Percentiles rank a stretch among this genome's conserved stretches.
These are phyloP conservation scores for Genyomyrus donnyi DNA, from an alignment of 2,113 vertebrate genomes.

Conservation along the genomic window DNA sequence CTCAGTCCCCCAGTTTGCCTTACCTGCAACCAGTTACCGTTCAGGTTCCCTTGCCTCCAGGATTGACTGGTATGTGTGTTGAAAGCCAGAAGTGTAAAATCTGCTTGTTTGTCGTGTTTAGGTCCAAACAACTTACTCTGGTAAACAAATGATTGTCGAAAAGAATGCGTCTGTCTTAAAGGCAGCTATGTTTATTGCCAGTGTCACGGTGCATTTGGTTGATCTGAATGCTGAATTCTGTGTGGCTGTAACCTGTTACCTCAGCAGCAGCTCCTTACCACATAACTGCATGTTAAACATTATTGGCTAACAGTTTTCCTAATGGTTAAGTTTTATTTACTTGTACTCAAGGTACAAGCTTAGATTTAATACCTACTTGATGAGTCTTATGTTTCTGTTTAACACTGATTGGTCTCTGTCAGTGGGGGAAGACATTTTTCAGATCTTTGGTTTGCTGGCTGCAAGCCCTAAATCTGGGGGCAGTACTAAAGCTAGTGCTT, in stretches of 20 bases:
- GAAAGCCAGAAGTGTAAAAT: background rate
- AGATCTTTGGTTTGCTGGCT: background rate
- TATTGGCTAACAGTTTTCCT: background rate
- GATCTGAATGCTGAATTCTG: background rate
- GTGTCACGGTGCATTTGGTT: background rate
- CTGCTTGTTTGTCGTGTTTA: background rate
- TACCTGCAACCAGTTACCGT: constrained; percentile 83
- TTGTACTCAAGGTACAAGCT: background rate
- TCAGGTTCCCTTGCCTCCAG: constrained; percentile 80
- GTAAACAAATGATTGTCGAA: background rate
- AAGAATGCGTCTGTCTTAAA: background rate
- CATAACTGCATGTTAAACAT: background rate
- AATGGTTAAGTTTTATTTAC: background rate
- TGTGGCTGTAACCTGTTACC: background rate
- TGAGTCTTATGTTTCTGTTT: background rate
- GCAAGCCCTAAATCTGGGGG: background rate
- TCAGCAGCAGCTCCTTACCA: background rate
- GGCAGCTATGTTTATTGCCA: background rate
- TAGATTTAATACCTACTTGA: background rate
- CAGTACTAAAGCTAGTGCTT: background rate
- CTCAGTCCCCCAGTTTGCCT: constrained; percentile 61
- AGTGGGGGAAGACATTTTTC: background rate
- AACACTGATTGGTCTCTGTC: background rate
- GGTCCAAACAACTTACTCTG: background rate
- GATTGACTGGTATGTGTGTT: constrained; percentile 71